Conservation (phyloP, 2,797 vertebrate species). For the Coendou prehensilis region DNA sequence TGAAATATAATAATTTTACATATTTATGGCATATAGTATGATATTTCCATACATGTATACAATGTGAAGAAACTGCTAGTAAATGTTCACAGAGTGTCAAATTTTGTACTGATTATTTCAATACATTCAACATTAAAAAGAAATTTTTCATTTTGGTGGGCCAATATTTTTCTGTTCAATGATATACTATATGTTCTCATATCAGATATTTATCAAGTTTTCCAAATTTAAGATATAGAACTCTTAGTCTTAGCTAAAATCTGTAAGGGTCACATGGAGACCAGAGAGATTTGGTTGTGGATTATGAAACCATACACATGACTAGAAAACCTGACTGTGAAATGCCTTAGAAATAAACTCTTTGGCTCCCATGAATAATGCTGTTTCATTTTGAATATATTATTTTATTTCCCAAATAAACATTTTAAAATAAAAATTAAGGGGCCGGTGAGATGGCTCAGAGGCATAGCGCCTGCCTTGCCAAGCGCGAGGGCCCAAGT, state of each 20-base stretch:
- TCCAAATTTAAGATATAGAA: not conserved
- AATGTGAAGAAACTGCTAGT: not conserved
- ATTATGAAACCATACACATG: not conserved
- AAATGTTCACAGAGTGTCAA: not conserved
- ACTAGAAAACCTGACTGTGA: not conserved
- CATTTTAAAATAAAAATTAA: not conserved
- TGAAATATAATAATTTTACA: not conserved
- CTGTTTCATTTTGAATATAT: not conserved
- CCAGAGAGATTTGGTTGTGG: not conserved
- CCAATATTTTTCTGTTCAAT: not conserved
- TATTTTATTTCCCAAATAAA: not conserved
- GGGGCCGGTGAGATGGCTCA: no score
- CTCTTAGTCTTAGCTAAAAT: not conserved
- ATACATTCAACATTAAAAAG: not conserved
- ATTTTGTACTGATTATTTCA: not conserved
- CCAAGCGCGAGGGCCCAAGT: no score
- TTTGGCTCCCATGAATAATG: not conserved
- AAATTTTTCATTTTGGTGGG: not conserved
- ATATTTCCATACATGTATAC: not conserved
- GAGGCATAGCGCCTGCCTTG: no score
- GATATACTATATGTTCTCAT: not conserved
- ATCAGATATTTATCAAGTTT: not conserved
- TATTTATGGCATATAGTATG: not conserved
- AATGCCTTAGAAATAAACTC: not conserved
- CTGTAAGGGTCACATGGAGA: not conserved